Percentiles rank a stretch among this genome's conserved stretches.
Conservation (phyloP, 2,888 invertebrate genomes). For the Mythimna impura region DNA sequence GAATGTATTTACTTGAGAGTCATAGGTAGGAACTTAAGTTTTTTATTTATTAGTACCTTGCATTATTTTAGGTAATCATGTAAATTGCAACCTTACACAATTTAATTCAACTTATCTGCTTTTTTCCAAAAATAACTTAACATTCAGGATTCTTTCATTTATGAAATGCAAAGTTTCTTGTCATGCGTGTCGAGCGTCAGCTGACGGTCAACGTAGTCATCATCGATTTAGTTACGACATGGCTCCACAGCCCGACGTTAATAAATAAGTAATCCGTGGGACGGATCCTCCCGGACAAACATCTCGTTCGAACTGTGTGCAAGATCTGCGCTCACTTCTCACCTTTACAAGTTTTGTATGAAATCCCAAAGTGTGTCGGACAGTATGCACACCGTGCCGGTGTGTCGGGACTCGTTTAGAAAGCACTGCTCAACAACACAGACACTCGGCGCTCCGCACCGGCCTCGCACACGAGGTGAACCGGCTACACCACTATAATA, state of each 20-base stretch:
- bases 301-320: neutral
- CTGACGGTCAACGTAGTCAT: neutral
- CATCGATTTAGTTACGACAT: slow-evolving; percentile 18
- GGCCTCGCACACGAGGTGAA: slow-evolving; percentile 78
- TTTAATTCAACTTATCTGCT: neutral
- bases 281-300: neutral
- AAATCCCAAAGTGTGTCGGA: slow-evolving; percentile 59
- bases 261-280: neutral
- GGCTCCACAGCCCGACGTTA: slow-evolving; percentile 4
- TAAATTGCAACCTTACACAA: neutral
- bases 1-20: neutral
- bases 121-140: neutral
- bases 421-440: slow-evolving; percentile 64
- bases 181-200: neutral
- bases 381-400: slow-evolving; percentile 52
- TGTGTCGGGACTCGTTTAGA: slow-evolving; percentile 64
- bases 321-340: slow-evolving; percentile 57
- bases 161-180: neutral
- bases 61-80: neutral
- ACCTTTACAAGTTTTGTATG: slow-evolving; percentile 73
- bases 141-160: neutral
- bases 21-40: neutral
- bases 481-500: slow-evolving; percentile 74
- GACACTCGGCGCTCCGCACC: slow-evolving; percentile 72
- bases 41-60: neutral